Percentiles rank a stretch among this genome's conserved stretches.
Evolutionary conservation across 2,888 invertebrate genomes (phyloP).

Genomic region (Poecilobothrus nobilitatus): DNA sequence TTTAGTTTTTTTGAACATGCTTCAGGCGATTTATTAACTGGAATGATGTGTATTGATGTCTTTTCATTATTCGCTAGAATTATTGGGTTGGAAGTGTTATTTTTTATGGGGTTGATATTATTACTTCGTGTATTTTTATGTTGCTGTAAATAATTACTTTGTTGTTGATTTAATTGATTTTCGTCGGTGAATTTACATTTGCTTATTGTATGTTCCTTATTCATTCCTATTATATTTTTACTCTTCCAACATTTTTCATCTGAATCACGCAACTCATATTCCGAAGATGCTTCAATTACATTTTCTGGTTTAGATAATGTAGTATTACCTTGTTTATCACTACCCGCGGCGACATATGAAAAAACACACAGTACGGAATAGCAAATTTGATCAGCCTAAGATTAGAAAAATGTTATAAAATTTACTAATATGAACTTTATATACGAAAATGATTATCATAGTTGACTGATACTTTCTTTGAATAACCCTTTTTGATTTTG

Average conservation of each 20-base stretch:
- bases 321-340: constrained; percentile 9
- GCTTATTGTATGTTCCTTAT: too few relatives aligned
- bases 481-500: constrained; percentile 91
- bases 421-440: neutral
- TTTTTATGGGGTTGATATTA: constrained; percentile 19
- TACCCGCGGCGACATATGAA: constrained; percentile 92
- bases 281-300: too few relatives aligned
- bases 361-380: constrained; percentile 99
- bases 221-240: too few relatives aligned
- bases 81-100: constrained; percentile 33
- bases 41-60: constrained; percentile 37
- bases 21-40: constrained; percentile 44
- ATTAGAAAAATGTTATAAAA: constrained; percentile 11
- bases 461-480: constrained; percentile 96
- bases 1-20: constrained; percentile 36
- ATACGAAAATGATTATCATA: constrained; percentile 61
- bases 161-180: too few relatives aligned
- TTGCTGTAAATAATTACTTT: constrained; percentile 15
- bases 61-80: constrained; percentile 27
- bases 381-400: constrained; percentile 96
- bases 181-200: too few relatives aligned
- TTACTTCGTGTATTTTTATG: too few relatives aligned
- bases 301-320: constrained; percentile 16
- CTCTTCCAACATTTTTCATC: too few relatives aligned
- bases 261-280: too few relatives aligned